phyloP scores from a whole-genome alignment of 2,888 invertebrate species.

The Rotaria magnacalcarata region DNA sequence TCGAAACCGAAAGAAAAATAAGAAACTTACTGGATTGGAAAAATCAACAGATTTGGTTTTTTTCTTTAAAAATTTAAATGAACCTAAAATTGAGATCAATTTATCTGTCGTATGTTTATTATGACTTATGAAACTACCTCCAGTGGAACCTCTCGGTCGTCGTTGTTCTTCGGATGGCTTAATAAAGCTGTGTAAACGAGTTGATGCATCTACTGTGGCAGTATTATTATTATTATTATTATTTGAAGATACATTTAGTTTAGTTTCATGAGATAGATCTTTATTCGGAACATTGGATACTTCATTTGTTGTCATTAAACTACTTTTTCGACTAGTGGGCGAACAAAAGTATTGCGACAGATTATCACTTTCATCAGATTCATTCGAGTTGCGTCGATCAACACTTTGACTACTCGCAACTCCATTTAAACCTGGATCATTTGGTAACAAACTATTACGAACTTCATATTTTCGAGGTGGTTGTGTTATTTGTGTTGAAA shows the following conservation, averaged over 20 bases:
- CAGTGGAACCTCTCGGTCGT: neutral
- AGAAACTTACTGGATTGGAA: neutral
- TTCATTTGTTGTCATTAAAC: neutral
- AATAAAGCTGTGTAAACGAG: neutral
- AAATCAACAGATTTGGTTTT: neutral
- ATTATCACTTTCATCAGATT: constrained; percentile 31
- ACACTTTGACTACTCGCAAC: neutral
- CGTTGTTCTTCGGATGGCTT: neutral
- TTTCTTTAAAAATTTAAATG: constrained; percentile 8
- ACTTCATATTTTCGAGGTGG: neutral
- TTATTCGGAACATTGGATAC: neutral
- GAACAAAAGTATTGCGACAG: constrained; percentile 10
- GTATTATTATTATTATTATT: neutral
- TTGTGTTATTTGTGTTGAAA: neutral
- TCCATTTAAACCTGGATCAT: constrained; percentile 8
- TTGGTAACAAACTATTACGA: neutral
- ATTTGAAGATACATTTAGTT: neutral
- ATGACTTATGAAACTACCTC: too few species aligned
- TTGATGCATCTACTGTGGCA: neutral
- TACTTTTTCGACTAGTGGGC: neutral
- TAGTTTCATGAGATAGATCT: neutral
- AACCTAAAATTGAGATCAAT: neutral
- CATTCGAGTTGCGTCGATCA: neutral
- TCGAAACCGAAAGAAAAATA: neutral
- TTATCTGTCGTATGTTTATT: neutral